Percentiles rank a stretch among this genome's conserved stretches.
Conservation (phyloP, 2,797 vertebrate genomes). For the Tinamus major region DNA sequence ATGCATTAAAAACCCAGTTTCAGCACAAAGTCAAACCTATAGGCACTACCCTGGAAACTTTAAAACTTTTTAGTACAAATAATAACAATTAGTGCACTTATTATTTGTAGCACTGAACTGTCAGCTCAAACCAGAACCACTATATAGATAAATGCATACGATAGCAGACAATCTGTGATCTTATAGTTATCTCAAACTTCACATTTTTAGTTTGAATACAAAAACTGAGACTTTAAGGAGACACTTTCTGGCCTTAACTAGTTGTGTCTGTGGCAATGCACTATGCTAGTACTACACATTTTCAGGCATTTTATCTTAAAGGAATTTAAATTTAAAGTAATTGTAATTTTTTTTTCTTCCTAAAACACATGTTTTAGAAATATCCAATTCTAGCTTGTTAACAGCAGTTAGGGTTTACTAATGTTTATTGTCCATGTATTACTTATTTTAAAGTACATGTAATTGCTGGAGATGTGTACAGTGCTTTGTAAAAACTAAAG, state of each 20-base stretch:
- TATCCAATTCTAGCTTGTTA: background rate
- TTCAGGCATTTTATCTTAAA: background rate
- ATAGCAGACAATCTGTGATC: background rate
- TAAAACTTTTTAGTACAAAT: background rate
- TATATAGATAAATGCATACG: background rate
- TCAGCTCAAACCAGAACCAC: background rate
- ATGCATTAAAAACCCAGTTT: background rate
- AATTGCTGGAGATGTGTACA: background rate
- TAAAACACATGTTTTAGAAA: background rate
- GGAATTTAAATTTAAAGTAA: no score
- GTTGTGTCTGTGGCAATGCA: background rate
- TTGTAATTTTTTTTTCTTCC: background rate
- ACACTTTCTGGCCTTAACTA: background rate
- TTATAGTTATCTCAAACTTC: background rate
- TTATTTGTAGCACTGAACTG: background rate
- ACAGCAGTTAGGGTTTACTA: background rate
- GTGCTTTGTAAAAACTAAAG: background rate
- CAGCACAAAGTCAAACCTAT: conserved; percentile 7
- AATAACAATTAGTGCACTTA: background rate
- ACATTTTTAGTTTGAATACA: background rate
- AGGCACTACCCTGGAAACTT: background rate
- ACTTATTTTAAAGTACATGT: background rate
- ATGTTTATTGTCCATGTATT: background rate
- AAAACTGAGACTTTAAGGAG: background rate
- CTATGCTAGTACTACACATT: background rate